Conservation (phyloP, 2,888 invertebrate species). For the Fissipunctia ypsillon region DNA sequence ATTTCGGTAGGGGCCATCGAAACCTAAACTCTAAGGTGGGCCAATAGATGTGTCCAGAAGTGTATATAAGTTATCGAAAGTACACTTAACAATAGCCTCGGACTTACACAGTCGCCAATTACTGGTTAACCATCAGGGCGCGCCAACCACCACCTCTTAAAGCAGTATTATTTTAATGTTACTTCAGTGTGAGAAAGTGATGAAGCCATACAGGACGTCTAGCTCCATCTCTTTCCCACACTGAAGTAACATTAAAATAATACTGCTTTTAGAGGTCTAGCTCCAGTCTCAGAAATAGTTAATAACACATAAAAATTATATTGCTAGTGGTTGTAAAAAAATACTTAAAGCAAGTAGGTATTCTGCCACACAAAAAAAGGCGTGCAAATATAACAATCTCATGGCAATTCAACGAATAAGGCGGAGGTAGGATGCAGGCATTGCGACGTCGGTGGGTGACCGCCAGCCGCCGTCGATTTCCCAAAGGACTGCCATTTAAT, state of each 20-base stretch:
- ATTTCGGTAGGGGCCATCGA: no score
- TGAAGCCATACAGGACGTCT: no score
- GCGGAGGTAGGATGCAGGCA: conserved; percentile 27
- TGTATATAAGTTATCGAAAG: no score
- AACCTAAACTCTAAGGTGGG: no score
- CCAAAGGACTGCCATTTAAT: conserved; percentile 66
- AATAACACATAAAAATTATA: not conserved
- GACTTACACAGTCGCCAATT: not conserved
- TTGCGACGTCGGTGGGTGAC: conserved; percentile 57
- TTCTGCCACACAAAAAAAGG: conserved; percentile 7
- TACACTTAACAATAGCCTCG: no score
- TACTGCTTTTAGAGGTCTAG: no score
- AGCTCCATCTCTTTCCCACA: no score
- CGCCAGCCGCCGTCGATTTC: conserved; percentile 63
- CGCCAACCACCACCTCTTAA: no score
- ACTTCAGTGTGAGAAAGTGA: no score
- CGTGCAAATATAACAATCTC: conserved; percentile 18
- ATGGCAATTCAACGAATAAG: conserved; percentile 18
- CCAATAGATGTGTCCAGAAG: no score
- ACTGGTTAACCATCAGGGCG: not conserved
- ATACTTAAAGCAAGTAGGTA: not conserved
- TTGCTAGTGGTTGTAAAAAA: not conserved
- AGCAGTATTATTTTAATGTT: no score
- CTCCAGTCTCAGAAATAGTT: not conserved
- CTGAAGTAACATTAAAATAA: no score